Percentiles rank a stretch among this genome's conserved stretches.
These are phyloP conservation scores for Sebastes baramenuke DNA, from an alignment of 2,797 vertebrate species.

Conservation along the genomic window DNA sequence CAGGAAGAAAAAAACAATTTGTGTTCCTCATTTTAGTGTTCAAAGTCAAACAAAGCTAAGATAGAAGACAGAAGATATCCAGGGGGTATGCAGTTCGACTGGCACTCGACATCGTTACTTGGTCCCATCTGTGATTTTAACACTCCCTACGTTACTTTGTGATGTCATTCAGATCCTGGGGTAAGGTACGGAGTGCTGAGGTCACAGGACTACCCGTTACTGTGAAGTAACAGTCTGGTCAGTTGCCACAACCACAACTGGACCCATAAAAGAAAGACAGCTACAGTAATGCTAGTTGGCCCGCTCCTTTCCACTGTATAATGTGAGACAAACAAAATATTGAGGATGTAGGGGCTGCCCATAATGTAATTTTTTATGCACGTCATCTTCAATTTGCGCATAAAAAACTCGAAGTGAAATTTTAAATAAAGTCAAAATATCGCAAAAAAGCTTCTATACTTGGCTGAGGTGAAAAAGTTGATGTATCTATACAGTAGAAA, in stretches of 20 bases:
- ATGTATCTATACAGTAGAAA: too few relatives aligned
- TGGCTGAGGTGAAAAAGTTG: neutral
- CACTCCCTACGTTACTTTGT: neutral
- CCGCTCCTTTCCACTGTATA: neutral
- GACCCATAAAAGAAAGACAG: neutral
- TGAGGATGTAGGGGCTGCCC: too few relatives aligned
- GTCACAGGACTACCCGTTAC: neutral
- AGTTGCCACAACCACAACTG: neutral
- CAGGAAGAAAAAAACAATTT: neutral
- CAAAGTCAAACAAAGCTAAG: neutral
- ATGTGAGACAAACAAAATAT: neutral
- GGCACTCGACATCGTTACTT: neutral
- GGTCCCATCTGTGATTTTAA: neutral
- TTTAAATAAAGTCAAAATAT: too few relatives aligned
- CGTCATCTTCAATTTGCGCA: neutral
- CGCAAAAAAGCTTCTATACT: neutral
- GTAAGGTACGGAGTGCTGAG: neutral
- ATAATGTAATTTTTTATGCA: neutral
- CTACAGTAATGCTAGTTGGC: too few relatives aligned
- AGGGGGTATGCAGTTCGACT: neutral
- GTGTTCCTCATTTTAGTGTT: neutral
- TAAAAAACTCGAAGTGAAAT: accelerated
- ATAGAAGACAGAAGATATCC: neutral
- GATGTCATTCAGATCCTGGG: neutral
- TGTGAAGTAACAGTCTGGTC: neutral